A percentile compares a stretch with the other conserved stretches of the same genome.
These are phyloP conservation scores for Kradibia gibbosae DNA, from an alignment of 1,140 invertebrate genomes.

Conservation along the genomic window DNA sequence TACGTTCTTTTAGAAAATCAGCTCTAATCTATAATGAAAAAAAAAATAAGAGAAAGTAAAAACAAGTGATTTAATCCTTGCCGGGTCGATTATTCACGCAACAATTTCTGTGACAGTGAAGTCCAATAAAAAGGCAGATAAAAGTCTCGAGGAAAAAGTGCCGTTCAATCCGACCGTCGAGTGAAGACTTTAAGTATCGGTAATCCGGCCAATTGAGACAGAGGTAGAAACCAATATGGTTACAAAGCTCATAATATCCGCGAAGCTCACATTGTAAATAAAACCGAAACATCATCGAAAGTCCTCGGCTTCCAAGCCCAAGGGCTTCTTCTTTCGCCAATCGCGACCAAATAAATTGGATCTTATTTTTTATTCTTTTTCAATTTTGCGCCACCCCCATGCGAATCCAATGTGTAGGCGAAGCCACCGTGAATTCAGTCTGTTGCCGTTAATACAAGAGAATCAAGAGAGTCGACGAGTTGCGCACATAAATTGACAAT, in stretches of 20 bases:
- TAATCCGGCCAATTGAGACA: background rate
- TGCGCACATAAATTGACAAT: background rate
- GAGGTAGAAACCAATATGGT: conserved; percentile 1
- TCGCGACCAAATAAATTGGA: too few species aligned
- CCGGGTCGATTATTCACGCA: background rate
- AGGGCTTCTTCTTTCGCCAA: too few species aligned
- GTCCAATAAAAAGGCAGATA: conserved; percentile 1
- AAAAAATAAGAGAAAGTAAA: background rate
- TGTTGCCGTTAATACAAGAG: background rate
- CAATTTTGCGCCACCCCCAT: background rate
- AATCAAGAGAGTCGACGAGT: background rate
- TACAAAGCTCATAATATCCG: background rate
- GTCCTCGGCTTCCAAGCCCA: background rate
- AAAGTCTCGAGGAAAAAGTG: conserved; percentile 11
- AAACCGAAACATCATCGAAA: too few species aligned
- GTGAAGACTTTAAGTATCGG: background rate
- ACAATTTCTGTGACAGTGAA: background rate
- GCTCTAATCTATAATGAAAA: background rate
- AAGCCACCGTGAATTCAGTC: background rate
- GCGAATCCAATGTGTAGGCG: background rate
- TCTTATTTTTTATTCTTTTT: too few species aligned
- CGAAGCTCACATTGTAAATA: too few species aligned
- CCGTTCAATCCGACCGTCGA: background rate
- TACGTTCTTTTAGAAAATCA: background rate
- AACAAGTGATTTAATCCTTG: background rate